These are phyloP conservation scores for Oophaga pumilio DNA, from an alignment of 2,113 vertebrate species.

Conservation along the genomic window DNA sequence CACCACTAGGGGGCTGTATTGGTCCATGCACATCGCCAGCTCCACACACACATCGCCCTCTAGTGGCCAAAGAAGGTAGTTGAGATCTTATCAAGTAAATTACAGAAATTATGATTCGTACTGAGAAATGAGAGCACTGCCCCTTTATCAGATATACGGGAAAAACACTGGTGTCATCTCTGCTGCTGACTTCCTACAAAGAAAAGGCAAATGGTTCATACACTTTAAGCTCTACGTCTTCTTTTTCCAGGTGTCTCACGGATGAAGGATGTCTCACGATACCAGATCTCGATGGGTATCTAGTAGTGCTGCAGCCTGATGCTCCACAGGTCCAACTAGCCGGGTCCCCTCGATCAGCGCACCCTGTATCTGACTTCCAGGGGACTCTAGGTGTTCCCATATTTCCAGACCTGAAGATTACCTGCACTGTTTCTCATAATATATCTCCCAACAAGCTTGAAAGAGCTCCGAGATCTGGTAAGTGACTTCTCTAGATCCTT, in stretches of 20 bases:
- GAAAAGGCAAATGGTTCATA: neutral
- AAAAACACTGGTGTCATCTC: neutral
- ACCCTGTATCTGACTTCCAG: slow-evolving; percentile 88
- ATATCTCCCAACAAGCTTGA: slow-evolving; percentile 77
- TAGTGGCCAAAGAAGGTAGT: neutral
- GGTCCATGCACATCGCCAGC: neutral
- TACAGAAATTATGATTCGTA: neutral
- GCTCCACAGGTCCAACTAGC: slow-evolving; percentile 93
- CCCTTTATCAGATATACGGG: neutral
- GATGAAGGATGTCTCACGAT: slow-evolving; percentile 95
- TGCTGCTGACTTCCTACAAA: neutral
- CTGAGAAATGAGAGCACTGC: neutral
- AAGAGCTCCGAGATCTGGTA: slow-evolving; percentile 59
- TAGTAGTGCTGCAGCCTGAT: slow-evolving; percentile 94
- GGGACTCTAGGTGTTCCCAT: slow-evolving; percentile 83
- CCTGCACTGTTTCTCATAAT: slow-evolving; percentile 90
- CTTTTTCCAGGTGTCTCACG: slow-evolving; percentile 85
- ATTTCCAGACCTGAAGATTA: slow-evolving; percentile 90
- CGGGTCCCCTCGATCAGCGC: slow-evolving; percentile 86
- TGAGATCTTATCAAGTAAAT: neutral
- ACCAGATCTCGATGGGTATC: slow-evolving; percentile 90
- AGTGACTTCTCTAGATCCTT: neutral
- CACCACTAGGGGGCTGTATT: neutral
- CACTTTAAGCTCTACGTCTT: neutral
- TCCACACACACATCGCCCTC: neutral